phyloP scores from a whole-genome alignment of 92 coral and sea anemone species.

The Porites rus region DNA sequence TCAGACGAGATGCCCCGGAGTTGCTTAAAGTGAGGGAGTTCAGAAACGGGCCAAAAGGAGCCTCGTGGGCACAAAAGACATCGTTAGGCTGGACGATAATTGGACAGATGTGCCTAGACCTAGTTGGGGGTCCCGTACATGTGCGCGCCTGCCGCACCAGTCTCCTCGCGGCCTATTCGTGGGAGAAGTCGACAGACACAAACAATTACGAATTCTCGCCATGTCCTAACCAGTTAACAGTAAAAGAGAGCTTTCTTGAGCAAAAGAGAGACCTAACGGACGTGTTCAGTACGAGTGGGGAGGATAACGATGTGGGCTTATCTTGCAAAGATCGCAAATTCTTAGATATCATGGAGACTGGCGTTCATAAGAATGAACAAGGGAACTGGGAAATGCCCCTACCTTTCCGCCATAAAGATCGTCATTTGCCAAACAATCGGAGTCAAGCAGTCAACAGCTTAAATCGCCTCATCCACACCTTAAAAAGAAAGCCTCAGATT shows the following conservation, averaged over 20 bases:
- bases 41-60: constrained; percentile 55
- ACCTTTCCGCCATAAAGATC: constrained; percentile 35
- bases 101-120: constrained; percentile 70
- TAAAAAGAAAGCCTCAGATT: constrained; percentile 58
- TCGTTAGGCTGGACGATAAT: constrained; percentile 68
- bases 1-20: constrained; percentile 73
- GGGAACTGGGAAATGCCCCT: no score
- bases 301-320: constrained; percentile 54
- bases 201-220: constrained; percentile 12
- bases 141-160: constrained; percentile 49
- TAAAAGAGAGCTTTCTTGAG: constrained; percentile 33
- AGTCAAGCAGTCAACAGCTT: constrained; percentile 51
- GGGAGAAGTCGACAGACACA: background rate
- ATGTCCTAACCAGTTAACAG: constrained; percentile 60
- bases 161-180: constrained; percentile 18
- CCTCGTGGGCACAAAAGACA: constrained; percentile 48
- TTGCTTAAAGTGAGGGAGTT: constrained; percentile 66
- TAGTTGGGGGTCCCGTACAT: constrained; percentile 53
- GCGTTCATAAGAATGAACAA: constrained; percentile 15
- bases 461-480: constrained; percentile 38
- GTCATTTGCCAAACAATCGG: constrained; percentile 52
- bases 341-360: constrained; percentile 38
- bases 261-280: background rate
- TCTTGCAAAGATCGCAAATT: constrained; percentile 56
- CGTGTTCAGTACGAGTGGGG: constrained; percentile 33